These are phyloP conservation scores for Drosophila orosa DNA, from an alignment of 1,140 invertebrate genomes.

Conservation along the genomic window DNA sequence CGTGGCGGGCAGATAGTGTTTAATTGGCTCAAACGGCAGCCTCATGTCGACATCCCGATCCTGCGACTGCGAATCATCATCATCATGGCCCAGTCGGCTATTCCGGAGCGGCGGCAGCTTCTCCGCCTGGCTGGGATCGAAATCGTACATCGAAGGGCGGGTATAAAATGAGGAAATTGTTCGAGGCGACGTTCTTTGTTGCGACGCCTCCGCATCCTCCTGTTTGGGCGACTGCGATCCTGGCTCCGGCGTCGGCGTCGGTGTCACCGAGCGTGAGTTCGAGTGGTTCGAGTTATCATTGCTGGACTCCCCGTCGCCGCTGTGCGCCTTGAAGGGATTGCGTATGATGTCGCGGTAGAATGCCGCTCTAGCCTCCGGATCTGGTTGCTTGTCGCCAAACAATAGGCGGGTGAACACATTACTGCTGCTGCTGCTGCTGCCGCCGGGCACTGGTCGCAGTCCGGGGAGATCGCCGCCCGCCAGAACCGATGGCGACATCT, in stretches of 20 bases:
- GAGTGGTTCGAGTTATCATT: conserved; percentile 57
- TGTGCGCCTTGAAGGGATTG: conserved; percentile 65
- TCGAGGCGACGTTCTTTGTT: not conserved
- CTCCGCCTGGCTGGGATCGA: conserved; percentile 41
- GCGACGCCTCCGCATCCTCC: not conserved
- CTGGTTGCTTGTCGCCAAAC: conserved; percentile 43
- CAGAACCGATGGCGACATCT: conserved; percentile 1
- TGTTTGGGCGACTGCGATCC: conserved; percentile 65
- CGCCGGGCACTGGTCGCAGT: no score
- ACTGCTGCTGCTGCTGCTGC: not conserved
- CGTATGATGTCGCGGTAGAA: conserved; percentile 68
- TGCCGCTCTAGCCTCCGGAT: conserved; percentile 41
- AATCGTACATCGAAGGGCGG: conserved; percentile 74
- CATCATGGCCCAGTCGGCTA: conserved; percentile 11
- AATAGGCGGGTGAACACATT: conserved; percentile 37
- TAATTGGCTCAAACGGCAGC: conserved; percentile 91
- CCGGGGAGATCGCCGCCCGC: not conserved
- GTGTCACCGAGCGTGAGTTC: conserved; percentile 67
- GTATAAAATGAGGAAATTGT: conserved; percentile 44
- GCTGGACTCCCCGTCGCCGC: conserved; percentile 38
- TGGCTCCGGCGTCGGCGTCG: conserved; percentile 62
- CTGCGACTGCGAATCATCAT: not conserved
- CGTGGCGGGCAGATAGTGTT: conserved; percentile 91
- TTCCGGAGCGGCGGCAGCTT: conserved; percentile 15
- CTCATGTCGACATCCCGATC: conserved; percentile 89